Percentiles rank a stretch among this genome's conserved stretches.
These are phyloP conservation scores for Harpalus rubripes DNA, from an alignment of 2,888 invertebrate species.

Conservation along the genomic window DNA sequence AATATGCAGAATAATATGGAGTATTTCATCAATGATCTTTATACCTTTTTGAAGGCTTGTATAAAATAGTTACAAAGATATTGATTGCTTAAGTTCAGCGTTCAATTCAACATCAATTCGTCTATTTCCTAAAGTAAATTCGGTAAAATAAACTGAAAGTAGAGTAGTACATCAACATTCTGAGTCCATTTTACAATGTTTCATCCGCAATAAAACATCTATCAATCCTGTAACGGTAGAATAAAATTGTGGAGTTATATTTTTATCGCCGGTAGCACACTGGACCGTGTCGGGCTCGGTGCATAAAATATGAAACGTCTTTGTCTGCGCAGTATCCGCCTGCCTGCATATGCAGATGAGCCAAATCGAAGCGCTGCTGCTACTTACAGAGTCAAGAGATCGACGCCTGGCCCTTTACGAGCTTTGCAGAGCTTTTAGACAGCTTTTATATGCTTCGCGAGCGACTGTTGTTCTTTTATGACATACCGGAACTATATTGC, in stretches of 20 bases:
- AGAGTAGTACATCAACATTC: constrained; percentile 17
- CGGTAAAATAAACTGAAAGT: constrained; percentile 22
- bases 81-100: too few species aligned
- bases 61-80: too few species aligned
- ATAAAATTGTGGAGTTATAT: constrained; percentile 62
- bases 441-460: constrained; percentile 66
- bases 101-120: too few species aligned
- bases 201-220: constrained; percentile 43
- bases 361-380: constrained; percentile 50
- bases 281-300: constrained; percentile 13
- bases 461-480: constrained; percentile 53
- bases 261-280: constrained; percentile 50
- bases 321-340: constrained; percentile 42
- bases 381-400: constrained; percentile 58
- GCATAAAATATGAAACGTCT: constrained; percentile 62
- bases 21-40: too few species aligned
- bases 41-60: too few species aligned
- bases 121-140: background rate
- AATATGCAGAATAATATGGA: too few species aligned
- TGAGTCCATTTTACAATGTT: constrained; percentile 48
- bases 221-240: constrained; percentile 39
- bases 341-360: constrained; percentile 61
- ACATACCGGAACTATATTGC: constrained; percentile 46
- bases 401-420: constrained; percentile 62
- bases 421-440: constrained; percentile 68